A percentile compares a stretch with the other conserved stretches of the same genome.
phyloP scores from a whole-genome alignment of 2,797 vertebrate genomes.

The Luscinia megarhynchos region DNA sequence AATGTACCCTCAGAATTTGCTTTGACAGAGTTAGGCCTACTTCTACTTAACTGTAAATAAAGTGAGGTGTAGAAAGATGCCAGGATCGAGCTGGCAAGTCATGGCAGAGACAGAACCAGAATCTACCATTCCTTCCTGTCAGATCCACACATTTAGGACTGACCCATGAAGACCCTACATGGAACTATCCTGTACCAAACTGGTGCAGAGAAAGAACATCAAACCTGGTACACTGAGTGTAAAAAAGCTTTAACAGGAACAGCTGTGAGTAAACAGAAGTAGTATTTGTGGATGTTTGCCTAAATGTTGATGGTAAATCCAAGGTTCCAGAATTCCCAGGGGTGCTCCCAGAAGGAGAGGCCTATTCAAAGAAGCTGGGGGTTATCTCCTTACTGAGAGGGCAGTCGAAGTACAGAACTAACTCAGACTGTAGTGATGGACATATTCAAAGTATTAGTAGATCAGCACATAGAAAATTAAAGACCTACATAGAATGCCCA shows the following conservation, averaged over 20 bases:
- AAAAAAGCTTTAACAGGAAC: not conserved
- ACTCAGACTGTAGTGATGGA: not conserved
- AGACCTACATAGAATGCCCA: not conserved
- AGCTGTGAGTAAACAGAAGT: not conserved
- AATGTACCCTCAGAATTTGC: not conserved
- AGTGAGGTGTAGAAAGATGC: not conserved
- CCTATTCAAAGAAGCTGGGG: not conserved
- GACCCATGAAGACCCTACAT: not conserved
- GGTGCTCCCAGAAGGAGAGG: not conserved
- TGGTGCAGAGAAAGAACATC: not conserved
- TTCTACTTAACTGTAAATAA: not conserved
- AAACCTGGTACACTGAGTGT: not conserved
- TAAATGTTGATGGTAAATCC: not conserved
- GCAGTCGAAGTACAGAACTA: not conserved
- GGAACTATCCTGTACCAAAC: not conserved
- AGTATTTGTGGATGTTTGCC: not conserved
- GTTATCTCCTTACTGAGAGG: not conserved
- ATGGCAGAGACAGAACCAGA: not conserved
- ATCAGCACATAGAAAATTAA: not conserved
- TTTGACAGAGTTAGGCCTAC: not conserved
- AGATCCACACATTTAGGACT: not conserved
- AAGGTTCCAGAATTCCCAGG: not conserved
- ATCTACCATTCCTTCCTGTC: not conserved
- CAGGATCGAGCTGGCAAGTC: not conserved
- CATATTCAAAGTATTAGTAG: not conserved